Base-by-base conservation (phyloP, 1,140 invertebrate genomes). In the Helicoverpa zea region DNA sequence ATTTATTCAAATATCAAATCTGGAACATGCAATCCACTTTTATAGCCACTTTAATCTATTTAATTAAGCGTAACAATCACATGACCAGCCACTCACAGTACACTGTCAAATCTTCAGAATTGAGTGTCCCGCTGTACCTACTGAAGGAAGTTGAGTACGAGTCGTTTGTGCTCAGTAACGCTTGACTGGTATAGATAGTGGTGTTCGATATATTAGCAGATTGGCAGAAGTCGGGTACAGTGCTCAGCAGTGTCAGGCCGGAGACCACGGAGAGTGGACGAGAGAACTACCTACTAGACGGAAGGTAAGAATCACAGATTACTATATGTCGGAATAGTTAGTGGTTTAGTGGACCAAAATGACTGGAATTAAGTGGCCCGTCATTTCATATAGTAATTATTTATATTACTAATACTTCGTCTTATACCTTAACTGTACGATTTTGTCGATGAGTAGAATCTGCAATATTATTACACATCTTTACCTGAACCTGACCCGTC, bases 161-260 rank as follows among this genome's bases (percentile, higher is more conserved):
- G 47, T 66, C 7, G 35, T 14, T 14, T 47, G 23, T 47, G 2
- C n/a, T 14, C n/a, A 10, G 43, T 47, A 66, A 49, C 43, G 64
- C 43, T 12, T 49, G 10, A 35, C n/a, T 47, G 35, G 30, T 11
- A 49, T 12, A 61, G 64, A 68, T 68, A 68, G 64, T 51, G 64
- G 12, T 18, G 14, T 47, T 68, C 58, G 7, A 43, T 68, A 68
- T 68, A 68, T 49, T 58, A 18, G 64, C n/a, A 68, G 64, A 68
- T 68, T 13, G 16, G 10, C 12, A 13, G 11, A 11, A 16, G 23
- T 23, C 23, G 23, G 23, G 23, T 23, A 23, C 23, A 23, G 23
- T 23, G 23, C 23, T 23, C 23, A 23, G 0, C 23, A 23, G 23
- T 23, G 23, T 23, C 23, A 23, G 64, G 43, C 12, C 11, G 35